phyloP scores from a whole-genome alignment of 2,797 vertebrate species.

The Chromis chromis region DNA sequence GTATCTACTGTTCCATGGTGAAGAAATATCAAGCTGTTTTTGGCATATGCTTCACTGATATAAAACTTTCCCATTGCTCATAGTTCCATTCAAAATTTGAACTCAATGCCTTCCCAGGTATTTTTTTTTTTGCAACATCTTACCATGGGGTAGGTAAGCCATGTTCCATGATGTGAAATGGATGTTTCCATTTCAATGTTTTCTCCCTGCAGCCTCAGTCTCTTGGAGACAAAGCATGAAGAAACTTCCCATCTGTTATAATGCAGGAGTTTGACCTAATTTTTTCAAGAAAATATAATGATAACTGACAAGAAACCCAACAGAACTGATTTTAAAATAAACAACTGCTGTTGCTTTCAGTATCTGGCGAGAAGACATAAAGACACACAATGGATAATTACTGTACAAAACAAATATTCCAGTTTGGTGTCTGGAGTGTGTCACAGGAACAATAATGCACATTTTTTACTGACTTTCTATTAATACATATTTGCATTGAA shows the following conservation, averaged over 20 bases:
- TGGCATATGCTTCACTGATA: conserved; percentile 15
- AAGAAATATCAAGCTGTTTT: conserved; percentile 16
- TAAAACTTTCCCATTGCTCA: conserved; percentile 12
- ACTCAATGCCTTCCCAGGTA: neutral
- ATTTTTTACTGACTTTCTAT: no score
- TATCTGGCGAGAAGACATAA: no score
- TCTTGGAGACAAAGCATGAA: neutral
- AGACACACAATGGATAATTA: no score
- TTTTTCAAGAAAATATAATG: neutral
- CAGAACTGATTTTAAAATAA: neutral
- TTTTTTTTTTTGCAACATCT: neutral
- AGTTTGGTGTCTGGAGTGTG: no score
- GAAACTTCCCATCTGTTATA: conserved; percentile 11
- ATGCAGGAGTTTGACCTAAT: neutral
- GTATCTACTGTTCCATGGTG: conserved; percentile 2
- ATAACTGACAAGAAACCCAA: neutral
- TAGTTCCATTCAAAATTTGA: conserved; percentile 2
- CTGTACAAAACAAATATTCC: no score
- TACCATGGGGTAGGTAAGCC: neutral
- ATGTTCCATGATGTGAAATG: conserved; percentile 1
- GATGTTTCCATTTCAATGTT: neutral
- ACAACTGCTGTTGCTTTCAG: neutral
- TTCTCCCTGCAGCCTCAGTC: neutral
- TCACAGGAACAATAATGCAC: no score
- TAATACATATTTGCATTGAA: no score